Evolutionary conservation across 2,888 invertebrate genomes (phyloP), one percentile per base, ranked within the genome.

Genomic region (Cryptocephalus moraei): DNA sequence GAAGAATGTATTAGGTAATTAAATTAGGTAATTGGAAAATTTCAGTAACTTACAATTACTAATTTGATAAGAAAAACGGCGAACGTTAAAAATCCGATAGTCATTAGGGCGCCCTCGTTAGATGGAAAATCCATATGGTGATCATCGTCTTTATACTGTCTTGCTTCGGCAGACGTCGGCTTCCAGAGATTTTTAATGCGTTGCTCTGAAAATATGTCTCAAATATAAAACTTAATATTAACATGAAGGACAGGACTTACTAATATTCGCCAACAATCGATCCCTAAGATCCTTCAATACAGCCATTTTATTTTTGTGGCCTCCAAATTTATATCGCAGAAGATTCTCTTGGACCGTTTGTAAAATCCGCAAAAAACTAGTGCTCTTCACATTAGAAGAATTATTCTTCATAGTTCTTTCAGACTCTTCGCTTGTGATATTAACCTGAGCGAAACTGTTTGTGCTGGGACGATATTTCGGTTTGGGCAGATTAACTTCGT

Each of bases 21-120:
- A 2, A 22, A 22, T 22, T 22, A 4, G n/a, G 39, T 10, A 9
- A 9, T 39, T 14, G 13, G 8, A 9, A 8, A 36, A 22, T 11
- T 32, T 33, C 1, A 38, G 45, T 8, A 33, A 69, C 75, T 75
- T 75, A 89, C 89, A 78, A 88, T 74, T 33, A 90, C 85, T 33
- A 90, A 73, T 71, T 89, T 88, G 44, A 91, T 84, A 46, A 90
- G 76, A 63, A 87, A 90, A 8, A 89, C 88, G 0, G 89, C 88
- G 67, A 90, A 89, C 1, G 89, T 88, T 9, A 91, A 74, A 66
- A 90, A 89, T 14, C 87, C 86, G 55, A 91, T 86, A 34, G 86
- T 84, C 79, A 90, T 82, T 44, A 91, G 72, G 0, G 90, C 82
- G 41, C 86, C 83, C 70, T 89, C 89, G 4, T 84, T 76, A 0